phyloP scores from a whole-genome alignment of 2,113 vertebrate species.

The Numida meleagris region DNA sequence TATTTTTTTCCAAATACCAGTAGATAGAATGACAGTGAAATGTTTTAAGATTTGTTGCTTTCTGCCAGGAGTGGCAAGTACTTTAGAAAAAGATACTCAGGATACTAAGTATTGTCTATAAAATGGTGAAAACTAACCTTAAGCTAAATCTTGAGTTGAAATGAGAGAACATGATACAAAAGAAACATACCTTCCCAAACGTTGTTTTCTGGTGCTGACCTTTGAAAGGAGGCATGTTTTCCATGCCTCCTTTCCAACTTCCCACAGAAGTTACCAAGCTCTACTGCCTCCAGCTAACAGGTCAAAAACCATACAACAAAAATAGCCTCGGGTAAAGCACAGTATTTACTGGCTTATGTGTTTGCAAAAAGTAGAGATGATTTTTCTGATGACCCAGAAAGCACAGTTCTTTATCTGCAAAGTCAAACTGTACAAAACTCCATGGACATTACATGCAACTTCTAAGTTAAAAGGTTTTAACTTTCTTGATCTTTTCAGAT shows the following conservation, averaged over 20 bases:
- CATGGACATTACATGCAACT: background rate
- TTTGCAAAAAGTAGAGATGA: background rate
- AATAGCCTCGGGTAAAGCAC: background rate
- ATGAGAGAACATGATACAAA: background rate
- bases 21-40: background rate
- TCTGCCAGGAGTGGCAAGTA: background rate
- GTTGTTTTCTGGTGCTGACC: background rate
- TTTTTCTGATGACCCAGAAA: background rate
- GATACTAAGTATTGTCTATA: background rate
- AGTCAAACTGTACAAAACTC: background rate
- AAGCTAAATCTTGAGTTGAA: background rate
- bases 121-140: background rate
- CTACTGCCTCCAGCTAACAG: background rate
- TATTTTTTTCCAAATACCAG: background rate
- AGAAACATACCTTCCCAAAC: background rate
- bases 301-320: background rate
- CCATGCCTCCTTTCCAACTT: no score
- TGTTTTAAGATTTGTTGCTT: background rate
- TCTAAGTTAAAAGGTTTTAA: background rate
- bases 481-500: background rate
- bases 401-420: background rate
- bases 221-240: background rate
- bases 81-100: background rate
- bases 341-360: background rate
- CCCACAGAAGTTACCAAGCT: conserved; percentile 31